Conservation (phyloP, 2,797 vertebrate genomes). For the Phyllotis vaccarum region DNA sequence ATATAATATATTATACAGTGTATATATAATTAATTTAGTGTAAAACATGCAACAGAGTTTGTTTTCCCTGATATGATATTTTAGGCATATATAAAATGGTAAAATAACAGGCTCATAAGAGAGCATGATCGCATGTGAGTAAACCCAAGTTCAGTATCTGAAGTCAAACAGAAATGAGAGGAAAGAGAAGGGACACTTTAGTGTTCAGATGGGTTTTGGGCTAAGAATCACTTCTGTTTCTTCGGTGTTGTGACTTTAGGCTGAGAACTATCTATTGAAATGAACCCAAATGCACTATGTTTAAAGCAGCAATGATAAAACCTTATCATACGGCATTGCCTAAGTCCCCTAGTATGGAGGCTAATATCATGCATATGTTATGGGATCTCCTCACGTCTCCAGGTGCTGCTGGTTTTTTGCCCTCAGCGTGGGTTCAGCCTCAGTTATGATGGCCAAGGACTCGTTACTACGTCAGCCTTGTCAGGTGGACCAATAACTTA, state of each 20-base stretch:
- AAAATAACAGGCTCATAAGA: background rate
- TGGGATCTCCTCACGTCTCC: background rate
- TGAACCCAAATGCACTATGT: background rate
- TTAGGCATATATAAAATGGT: conserved; percentile 12
- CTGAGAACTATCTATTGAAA: background rate
- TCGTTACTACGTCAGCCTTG: background rate
- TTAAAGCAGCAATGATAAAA: background rate
- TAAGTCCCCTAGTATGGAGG: background rate
- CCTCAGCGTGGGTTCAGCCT: background rate
- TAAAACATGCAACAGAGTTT: background rate
- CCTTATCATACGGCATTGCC: background rate
- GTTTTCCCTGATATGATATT: background rate
- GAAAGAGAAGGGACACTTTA: background rate
- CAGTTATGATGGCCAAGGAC: background rate
- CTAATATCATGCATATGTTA: background rate
- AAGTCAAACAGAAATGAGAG: background rate
- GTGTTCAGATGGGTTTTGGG: background rate
- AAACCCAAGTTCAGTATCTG: conserved; percentile 26
- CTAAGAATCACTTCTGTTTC: background rate
- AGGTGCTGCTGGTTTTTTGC: background rate
- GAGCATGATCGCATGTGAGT: background rate
- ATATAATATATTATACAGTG: background rate
- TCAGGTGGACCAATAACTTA: background rate
- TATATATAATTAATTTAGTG: background rate
- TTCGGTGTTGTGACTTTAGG: background rate